These are phyloP conservation scores for Brevimyrus niger DNA, from an alignment of 2,113 vertebrate genomes.

Conservation along the genomic window DNA sequence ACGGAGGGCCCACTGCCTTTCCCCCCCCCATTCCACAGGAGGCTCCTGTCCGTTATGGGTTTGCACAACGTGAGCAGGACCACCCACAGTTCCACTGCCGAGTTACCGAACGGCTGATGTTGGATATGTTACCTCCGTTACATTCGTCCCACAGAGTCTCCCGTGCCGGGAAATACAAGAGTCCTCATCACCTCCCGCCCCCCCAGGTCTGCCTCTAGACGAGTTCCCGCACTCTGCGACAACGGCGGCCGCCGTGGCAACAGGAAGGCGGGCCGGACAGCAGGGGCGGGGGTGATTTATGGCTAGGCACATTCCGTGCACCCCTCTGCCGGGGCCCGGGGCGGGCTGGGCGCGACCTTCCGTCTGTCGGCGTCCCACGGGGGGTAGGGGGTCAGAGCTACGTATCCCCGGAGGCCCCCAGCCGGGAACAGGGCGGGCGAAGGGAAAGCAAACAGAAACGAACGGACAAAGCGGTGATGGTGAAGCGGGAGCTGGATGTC, in stretches of 20 bases:
- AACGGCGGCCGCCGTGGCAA: not conserved
- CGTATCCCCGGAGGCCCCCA: not conserved
- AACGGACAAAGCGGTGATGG: not conserved
- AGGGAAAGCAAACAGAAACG: not conserved
- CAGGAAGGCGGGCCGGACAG: conserved; percentile 7
- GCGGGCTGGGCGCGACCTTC: not conserved
- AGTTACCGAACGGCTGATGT: not conserved
- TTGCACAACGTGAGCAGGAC: not conserved
- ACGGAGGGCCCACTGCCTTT: not conserved
- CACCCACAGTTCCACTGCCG: not conserved
- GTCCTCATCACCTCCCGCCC: not conserved
- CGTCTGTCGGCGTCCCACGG: not conserved
- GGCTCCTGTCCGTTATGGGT: not conserved
- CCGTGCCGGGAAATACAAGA: not conserved
- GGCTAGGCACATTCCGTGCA: conserved; percentile 4
- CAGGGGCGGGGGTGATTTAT: conserved; percentile 19
- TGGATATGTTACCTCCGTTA: not conserved
- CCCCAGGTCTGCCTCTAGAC: not conserved
- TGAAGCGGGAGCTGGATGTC: not conserved
- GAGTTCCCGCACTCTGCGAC: not conserved
- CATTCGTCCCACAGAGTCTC: not conserved
- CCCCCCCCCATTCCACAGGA: not conserved
- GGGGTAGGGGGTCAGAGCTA: not conserved
- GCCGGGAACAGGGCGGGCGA: not conserved
- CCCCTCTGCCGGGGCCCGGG: not conserved